Evolutionary conservation across 2,888 invertebrate species (phyloP).

Genomic region (Teinopalpus imperialis): DNA sequence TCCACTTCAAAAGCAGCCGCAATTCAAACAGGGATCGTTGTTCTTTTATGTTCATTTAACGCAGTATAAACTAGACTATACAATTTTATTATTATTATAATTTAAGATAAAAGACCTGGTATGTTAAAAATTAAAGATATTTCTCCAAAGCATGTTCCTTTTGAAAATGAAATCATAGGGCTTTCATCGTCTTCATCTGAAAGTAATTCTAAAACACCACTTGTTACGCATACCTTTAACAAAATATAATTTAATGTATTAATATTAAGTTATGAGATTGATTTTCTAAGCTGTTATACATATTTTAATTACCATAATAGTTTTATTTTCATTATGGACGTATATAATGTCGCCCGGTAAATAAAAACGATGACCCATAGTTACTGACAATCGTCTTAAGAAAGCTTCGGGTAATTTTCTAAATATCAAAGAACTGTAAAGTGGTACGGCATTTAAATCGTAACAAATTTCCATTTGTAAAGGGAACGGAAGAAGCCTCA

Average conservation of each 20-base stretch:
- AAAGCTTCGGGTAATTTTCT: slow-evolving; percentile 77
- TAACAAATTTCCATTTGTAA: slow-evolving; percentile 78
- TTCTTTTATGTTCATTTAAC: too few relatives aligned
- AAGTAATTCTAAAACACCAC: slow-evolving; percentile 71
- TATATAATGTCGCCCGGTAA: slow-evolving; percentile 77
- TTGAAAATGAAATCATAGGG: slow-evolving; percentile 76
- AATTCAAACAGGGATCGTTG: too few relatives aligned
- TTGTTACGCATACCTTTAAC: slow-evolving; percentile 70
- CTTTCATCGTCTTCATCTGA: slow-evolving; percentile 80
- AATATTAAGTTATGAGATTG: not conserved
- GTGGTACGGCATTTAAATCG: slow-evolving; percentile 74
- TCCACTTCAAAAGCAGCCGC: too few relatives aligned
- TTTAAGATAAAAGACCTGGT: slow-evolving; percentile 56
- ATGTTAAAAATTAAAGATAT: slow-evolving; percentile 72
- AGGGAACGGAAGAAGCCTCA: slow-evolving; percentile 67
- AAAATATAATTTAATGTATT: slow-evolving; percentile 7
- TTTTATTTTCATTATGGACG: slow-evolving; percentile 73
- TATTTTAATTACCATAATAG: slow-evolving; percentile 65
- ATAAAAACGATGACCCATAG: slow-evolving; percentile 78
- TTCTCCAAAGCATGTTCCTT: slow-evolving; percentile 79
- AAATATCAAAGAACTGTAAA: slow-evolving; percentile 76
- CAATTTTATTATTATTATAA: too few relatives aligned
- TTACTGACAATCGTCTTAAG: slow-evolving; percentile 70
- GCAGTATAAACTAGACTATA: too few relatives aligned
- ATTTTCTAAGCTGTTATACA: too few relatives aligned